phyloP scores from a whole-genome alignment of 2,113 vertebrate species.

The Prietella phreatophila region DNA sequence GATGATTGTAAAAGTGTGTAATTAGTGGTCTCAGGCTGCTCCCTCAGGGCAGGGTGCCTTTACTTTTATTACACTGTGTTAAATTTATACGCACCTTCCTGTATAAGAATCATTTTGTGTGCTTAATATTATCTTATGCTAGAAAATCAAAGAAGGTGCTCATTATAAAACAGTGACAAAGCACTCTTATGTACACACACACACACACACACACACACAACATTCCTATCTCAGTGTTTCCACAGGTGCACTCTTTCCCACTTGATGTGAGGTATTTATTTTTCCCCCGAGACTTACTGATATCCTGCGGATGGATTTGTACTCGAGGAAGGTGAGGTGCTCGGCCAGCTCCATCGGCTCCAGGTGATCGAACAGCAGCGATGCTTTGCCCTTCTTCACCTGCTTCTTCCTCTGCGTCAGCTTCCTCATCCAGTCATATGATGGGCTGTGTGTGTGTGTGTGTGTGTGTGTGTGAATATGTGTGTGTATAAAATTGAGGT shows the following conservation, averaged over 20 bases:
- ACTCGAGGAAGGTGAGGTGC: conserved; percentile 96
- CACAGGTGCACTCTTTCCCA: conserved; percentile 53
- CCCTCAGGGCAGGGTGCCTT: not conserved
- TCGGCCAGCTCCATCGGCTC: conserved; percentile 95
- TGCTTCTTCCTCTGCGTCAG: conserved; percentile 93
- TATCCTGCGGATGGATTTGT: conserved; percentile 95
- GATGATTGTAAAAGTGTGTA: not conserved
- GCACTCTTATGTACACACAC: not conserved
- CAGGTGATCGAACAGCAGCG: conserved; percentile 94
- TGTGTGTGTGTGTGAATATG: conserved; percentile 57
- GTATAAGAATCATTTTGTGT: not conserved
- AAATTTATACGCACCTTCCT: not conserved
- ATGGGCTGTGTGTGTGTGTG: conserved; percentile 78
- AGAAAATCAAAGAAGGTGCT: not conserved
- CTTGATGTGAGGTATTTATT: conserved; percentile 12
- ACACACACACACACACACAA: conserved; percentile 28
- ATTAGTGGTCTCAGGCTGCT: not conserved
- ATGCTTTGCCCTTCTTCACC: conserved; percentile 94
- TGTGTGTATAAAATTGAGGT: conserved; percentile 31
- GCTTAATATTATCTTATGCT: not conserved
- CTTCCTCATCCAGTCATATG: conserved; percentile 98
- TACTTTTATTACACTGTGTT: not conserved
- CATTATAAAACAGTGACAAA: not conserved
- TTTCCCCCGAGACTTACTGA: conserved; percentile 75
- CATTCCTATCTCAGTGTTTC: conserved; percentile 18